Percentiles rank a stretch among this genome's conserved stretches.
phyloP scores from a whole-genome alignment of 2,797 vertebrate genomes.

The Lagodon rhomboides region DNA sequence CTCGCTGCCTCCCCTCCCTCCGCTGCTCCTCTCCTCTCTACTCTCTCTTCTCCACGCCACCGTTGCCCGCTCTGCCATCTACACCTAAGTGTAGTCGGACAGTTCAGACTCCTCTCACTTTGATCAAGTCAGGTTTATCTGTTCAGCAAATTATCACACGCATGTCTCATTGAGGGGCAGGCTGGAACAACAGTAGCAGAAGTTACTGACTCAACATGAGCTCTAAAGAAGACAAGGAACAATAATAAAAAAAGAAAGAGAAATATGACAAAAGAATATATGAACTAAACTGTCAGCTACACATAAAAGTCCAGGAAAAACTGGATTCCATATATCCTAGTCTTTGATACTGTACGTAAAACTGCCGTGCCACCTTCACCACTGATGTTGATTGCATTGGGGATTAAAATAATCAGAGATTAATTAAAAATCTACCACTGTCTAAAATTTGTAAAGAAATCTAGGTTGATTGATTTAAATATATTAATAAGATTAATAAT shows the following conservation, averaged over 20 bases:
- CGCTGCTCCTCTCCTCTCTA: slow-evolving; percentile 11
- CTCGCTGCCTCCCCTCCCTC: not conserved
- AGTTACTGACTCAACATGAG: not conserved
- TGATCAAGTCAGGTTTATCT: slow-evolving; percentile 60
- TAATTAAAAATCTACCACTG: too few species aligned
- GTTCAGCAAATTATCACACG: not conserved
- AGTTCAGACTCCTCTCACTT: slow-evolving; percentile 68
- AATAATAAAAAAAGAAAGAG: not conserved
- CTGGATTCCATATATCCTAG: not conserved
- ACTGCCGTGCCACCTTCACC: too few species aligned
- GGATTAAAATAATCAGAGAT: too few species aligned
- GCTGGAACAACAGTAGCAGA: not conserved
- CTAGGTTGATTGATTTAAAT: not conserved
- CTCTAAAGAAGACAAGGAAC: not conserved
- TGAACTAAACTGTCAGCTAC: not conserved
- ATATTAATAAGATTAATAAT: too few species aligned
- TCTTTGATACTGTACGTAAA: not conserved
- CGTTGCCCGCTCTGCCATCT: slow-evolving; percentile 35
- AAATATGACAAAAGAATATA: not conserved
- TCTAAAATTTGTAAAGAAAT: not conserved
- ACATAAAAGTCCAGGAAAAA: not conserved
- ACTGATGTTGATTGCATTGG: too few species aligned
- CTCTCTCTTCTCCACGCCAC: slow-evolving; percentile 5
- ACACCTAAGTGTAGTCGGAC: slow-evolving; percentile 46
- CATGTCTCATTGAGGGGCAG: not conserved